phyloP scores from a whole-genome alignment of 2,888 invertebrate genomes.

The Chalcosyrphus nemorum region DNA sequence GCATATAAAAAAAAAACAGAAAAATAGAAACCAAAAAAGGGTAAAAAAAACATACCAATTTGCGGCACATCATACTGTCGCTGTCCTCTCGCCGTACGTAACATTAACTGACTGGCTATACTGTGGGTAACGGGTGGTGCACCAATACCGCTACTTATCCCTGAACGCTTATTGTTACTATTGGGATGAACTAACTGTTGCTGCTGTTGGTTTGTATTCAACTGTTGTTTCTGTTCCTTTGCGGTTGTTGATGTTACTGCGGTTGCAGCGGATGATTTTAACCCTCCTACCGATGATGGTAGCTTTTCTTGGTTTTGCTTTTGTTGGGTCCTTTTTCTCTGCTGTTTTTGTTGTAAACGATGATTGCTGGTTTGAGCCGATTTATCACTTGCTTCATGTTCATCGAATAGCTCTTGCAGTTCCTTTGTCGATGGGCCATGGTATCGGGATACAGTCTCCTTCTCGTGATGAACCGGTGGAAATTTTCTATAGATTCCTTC shows the following conservation, averaged over 20 bases:
- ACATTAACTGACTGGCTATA: constrained; percentile 89
- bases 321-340: constrained; percentile 78
- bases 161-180: constrained; percentile 78
- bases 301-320: constrained; percentile 73
- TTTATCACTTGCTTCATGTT: constrained; percentile 74
- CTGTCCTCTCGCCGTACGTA: constrained; percentile 89
- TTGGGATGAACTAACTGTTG: constrained; percentile 77
- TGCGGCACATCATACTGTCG: constrained; percentile 93
- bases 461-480: constrained; percentile 63
- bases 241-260: constrained; percentile 29
- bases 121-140: constrained; percentile 83
- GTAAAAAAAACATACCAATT: constrained; percentile 86
- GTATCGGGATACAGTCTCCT: constrained; percentile 22
- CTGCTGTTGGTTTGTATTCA: constrained; percentile 74
- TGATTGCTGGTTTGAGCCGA: constrained; percentile 25
- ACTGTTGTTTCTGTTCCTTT: constrained; percentile 73
- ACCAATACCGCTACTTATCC: constrained; percentile 74
- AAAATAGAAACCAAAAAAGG: neutral
- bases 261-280: constrained; percentile 43
- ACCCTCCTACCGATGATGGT: constrained; percentile 34
- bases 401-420: constrained; percentile 78
- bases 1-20: neutral
- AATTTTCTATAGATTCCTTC: constrained; percentile 61
- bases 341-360: constrained; percentile 79
- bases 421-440: constrained; percentile 74